Evolutionary conservation across 2,113 vertebrate genomes (phyloP).

Genomic region (Polyodon spathula): DNA sequence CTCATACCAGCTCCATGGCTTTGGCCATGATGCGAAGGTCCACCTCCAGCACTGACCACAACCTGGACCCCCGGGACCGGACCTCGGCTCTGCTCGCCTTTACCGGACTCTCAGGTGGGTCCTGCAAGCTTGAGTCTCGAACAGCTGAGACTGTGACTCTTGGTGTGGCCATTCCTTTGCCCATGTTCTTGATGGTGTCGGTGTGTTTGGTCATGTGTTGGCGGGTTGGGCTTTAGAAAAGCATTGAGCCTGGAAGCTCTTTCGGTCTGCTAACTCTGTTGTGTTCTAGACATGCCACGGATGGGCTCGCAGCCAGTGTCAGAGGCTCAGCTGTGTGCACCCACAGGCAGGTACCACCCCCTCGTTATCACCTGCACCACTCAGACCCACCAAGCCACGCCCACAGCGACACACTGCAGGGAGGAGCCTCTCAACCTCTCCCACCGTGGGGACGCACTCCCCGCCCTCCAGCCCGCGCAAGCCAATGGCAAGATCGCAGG

Average conservation of each 20-base stretch:
- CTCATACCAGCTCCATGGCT: not conserved
- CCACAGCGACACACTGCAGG: not conserved
- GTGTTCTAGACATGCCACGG: not conserved
- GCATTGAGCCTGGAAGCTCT: too few relatives aligned
- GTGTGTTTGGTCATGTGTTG: too few relatives aligned
- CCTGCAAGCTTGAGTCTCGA: too few relatives aligned
- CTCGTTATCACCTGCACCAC: too few relatives aligned
- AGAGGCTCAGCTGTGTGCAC: not conserved
- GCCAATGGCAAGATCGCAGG: slow-evolving; percentile 49
- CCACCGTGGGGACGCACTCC: slow-evolving; percentile 16
- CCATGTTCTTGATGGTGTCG: too few relatives aligned
- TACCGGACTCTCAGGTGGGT: not conserved
- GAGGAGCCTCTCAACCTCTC: slow-evolving; percentile 23
- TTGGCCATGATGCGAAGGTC: not conserved
- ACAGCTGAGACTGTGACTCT: too few relatives aligned
- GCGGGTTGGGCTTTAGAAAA: too few relatives aligned
- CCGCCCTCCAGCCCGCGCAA: not conserved
- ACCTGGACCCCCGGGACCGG: not conserved
- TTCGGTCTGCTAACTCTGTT: too few relatives aligned
- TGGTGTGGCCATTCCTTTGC: too few relatives aligned
- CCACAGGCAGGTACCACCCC: not conserved
- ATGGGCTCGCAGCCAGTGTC: not conserved
- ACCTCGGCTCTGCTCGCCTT: not conserved
- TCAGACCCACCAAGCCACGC: not conserved
- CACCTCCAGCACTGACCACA: not conserved